Percentiles rank a stretch among this genome's conserved stretches.
These are phyloP conservation scores for Hemibagrus wyckioides DNA, from an alignment of 2,113 vertebrate species.

Conservation along the genomic window DNA sequence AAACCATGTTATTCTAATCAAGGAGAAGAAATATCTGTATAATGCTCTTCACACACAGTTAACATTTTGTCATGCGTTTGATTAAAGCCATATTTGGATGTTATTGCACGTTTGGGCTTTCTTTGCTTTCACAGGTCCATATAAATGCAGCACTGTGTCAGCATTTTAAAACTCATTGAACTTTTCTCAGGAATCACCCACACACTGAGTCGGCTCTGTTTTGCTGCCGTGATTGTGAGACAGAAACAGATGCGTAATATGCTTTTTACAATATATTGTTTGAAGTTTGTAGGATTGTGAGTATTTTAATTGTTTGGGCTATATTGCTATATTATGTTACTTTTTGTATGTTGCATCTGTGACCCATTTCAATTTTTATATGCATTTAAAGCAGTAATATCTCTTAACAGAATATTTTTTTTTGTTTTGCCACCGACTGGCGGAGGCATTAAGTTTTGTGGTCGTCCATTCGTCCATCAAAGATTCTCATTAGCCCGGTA, in stretches of 20 bases:
- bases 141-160: not conserved
- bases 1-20: not conserved
- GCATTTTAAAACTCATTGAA: not conserved
- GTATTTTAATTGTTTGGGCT: not conserved
- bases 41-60: not conserved
- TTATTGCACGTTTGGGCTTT: not conserved
- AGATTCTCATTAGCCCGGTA: not conserved
- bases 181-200: not conserved
- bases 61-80: slow-evolving; percentile 9
- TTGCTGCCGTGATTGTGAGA: not conserved
- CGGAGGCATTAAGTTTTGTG: not conserved
- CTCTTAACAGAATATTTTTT: not conserved
- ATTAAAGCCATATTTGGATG: not conserved
- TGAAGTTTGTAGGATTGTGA: not conserved
- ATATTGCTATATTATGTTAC: not conserved
- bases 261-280: not conserved
- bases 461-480: not conserved
- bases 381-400: not conserved
- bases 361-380: too few species aligned
- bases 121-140: not conserved
- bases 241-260: not conserved
- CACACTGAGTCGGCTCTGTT: not conserved
- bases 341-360: not conserved
- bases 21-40: not conserved
- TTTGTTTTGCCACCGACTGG: not conserved